Percentiles rank a stretch among this genome's conserved stretches.
phyloP scores from a whole-genome alignment of 2,888 invertebrate genomes.

The Thera obeliscata region DNA sequence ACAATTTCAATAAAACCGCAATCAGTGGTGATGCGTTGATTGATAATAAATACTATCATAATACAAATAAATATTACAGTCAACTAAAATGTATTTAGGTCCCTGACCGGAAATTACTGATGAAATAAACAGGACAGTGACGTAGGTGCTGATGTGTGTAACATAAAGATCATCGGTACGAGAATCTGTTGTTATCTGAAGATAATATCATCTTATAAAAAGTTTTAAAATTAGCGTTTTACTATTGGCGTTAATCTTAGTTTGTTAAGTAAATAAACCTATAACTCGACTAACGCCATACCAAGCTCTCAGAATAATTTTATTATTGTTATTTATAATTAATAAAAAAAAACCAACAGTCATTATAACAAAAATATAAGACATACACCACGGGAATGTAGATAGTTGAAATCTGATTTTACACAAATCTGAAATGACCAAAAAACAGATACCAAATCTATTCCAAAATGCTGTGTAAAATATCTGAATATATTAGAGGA shows the following conservation, averaged over 20 bases:
- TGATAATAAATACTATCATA: background rate
- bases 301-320: slow-evolving; percentile 17
- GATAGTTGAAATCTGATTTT: background rate
- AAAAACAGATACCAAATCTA: background rate
- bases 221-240: slow-evolving; percentile 10
- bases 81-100: too few relatives aligned
- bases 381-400: slow-evolving; percentile 7
- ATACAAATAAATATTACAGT: too few relatives aligned
- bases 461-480: background rate
- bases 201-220: slow-evolving; percentile 10
- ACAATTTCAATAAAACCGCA: background rate
- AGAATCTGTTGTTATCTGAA: background rate
- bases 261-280: background rate
- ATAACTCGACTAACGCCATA: slow-evolving; percentile 7
- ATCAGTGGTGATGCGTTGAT: background rate
- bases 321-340: slow-evolving; percentile 3
- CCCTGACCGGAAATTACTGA: too few relatives aligned
- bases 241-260: slow-evolving; percentile 6
- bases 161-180: background rate
- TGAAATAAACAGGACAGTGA: too few relatives aligned
- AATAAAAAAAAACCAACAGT: slow-evolving; percentile 1
- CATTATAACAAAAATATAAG: background rate
- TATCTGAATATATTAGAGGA: background rate
- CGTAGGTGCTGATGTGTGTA: background rate
- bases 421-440: background rate